Evolutionary conservation across 2,113 vertebrate genomes (phyloP).

Genomic region (Ancistrus triradiatus): DNA sequence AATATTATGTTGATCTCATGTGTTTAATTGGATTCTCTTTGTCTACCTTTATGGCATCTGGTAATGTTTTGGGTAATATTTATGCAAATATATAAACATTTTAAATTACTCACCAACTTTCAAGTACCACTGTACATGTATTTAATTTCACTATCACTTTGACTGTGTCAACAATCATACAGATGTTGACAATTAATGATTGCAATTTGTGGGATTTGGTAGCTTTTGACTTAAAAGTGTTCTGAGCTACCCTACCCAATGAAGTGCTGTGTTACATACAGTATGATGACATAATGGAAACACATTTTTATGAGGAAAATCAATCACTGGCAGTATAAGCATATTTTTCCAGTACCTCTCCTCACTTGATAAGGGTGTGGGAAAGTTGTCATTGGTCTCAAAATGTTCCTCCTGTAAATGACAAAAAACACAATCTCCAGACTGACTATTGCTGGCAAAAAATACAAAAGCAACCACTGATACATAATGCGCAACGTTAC

Average conservation of each 20-base stretch:
- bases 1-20: too few relatives aligned
- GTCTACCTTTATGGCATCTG: too few relatives aligned
- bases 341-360: slow-evolving; percentile 42
- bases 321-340: slow-evolving; percentile 7
- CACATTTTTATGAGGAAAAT: neutral
- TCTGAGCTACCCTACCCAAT: neutral
- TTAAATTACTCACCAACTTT: too few relatives aligned
- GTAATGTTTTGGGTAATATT: too few relatives aligned
- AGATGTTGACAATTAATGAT: too few relatives aligned
- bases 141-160: too few relatives aligned
- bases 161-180: too few relatives aligned
- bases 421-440: slow-evolving; percentile 9
- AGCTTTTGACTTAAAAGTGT: neutral
- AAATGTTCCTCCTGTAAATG: slow-evolving; percentile 37
- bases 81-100: too few relatives aligned
- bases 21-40: too few relatives aligned
- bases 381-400: slow-evolving; percentile 38
- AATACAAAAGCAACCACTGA: neutral
- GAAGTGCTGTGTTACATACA: neutral
- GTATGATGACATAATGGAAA: neutral
- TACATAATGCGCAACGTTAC: neutral
- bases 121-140: too few relatives aligned
- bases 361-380: slow-evolving; percentile 37
- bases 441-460: neutral
- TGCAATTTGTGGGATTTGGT: too few relatives aligned